A percentile compares a stretch with the other conserved stretches of the same genome.
phyloP scores from a whole-genome alignment of 1,140 invertebrate species.

The Trichogramma pretiosum region DNA sequence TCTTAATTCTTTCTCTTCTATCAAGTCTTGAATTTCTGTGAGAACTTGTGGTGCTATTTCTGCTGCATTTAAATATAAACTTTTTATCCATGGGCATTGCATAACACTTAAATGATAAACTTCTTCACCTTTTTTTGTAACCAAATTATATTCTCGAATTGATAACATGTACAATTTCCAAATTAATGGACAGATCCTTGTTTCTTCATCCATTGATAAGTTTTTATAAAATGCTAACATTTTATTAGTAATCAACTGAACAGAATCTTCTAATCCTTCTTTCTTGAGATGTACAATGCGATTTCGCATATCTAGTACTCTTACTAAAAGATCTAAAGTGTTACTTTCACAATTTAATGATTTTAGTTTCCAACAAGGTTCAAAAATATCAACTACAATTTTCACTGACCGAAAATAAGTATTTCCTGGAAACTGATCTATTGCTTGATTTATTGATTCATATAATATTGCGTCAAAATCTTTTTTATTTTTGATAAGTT shows the following conservation, averaged over 20 bases:
- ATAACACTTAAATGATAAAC: slow-evolving; percentile 37
- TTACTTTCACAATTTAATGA: slow-evolving; percentile 22
- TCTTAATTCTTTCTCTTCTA: slow-evolving; percentile 61
- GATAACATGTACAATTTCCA: slow-evolving; percentile 53
- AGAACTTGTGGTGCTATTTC: slow-evolving; percentile 45
- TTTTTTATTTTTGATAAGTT: slow-evolving; percentile 25
- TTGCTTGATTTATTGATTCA: slow-evolving; percentile 26
- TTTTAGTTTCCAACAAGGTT: slow-evolving; percentile 37
- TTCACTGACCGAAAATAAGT: slow-evolving; percentile 44
- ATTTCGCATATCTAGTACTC: slow-evolving; percentile 23
- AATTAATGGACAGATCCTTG: slow-evolving; percentile 46
- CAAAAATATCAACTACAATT: slow-evolving; percentile 34
- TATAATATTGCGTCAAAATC: slow-evolving; percentile 18
- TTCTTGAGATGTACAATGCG: slow-evolving; percentile 22
- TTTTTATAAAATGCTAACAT: slow-evolving; percentile 33
- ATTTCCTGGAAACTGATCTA: slow-evolving; percentile 50
- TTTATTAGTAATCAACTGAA: too few relatives aligned
- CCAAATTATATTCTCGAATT: slow-evolving; percentile 36
- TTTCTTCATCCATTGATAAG: slow-evolving; percentile 30
- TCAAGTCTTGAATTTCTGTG: slow-evolving; percentile 58
- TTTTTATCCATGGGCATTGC: slow-evolving; percentile 60
- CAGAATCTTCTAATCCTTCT: slow-evolving; percentile 27
- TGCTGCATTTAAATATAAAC: slow-evolving; percentile 42
- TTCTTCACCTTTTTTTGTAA: slow-evolving; percentile 38
- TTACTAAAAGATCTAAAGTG: slow-evolving; percentile 26